Conservation (phyloP, 1,140 invertebrate genomes). For the Rhopalosiphum maidis region DNA sequence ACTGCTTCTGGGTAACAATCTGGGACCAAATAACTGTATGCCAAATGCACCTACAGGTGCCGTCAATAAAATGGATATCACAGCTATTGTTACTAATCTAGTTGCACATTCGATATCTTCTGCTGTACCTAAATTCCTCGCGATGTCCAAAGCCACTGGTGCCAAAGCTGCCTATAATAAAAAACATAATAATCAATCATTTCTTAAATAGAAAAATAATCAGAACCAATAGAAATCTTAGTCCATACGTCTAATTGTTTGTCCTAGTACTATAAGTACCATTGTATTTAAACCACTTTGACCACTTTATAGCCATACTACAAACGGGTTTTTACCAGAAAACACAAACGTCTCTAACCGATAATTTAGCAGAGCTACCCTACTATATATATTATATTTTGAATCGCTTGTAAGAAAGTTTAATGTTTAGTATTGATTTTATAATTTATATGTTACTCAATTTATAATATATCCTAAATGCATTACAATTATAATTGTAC, state of each 20-base stretch:
- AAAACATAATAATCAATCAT: constrained; percentile 37
- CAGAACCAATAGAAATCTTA: background rate
- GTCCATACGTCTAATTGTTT: background rate
- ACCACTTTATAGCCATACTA: background rate
- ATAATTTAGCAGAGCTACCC: background rate
- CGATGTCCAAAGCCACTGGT: constrained; percentile 69
- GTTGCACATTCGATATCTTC: constrained; percentile 61
- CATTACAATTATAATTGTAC: background rate
- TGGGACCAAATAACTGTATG: constrained; percentile 65
- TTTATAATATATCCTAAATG: too few relatives aligned
- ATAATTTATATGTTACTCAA: too few relatives aligned
- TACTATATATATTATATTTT: background rate
- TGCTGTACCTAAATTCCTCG: constrained; percentile 61
- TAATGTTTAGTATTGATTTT: background rate
- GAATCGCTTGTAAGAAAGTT: background rate
- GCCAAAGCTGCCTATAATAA: constrained; percentile 68
- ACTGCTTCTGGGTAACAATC: constrained; percentile 62
- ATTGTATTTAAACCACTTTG: background rate
- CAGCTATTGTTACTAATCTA: constrained; percentile 72
- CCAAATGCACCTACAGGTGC: constrained; percentile 72
- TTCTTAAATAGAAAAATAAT: background rate
- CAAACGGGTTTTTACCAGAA: background rate
- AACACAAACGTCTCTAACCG: background rate
- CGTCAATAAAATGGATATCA: constrained; percentile 75
- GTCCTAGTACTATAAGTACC: background rate